Percentiles rank a stretch among this genome's conserved stretches.
phyloP scores from a whole-genome alignment of 2,888 invertebrate species.

The Catocala fraxini region DNA sequence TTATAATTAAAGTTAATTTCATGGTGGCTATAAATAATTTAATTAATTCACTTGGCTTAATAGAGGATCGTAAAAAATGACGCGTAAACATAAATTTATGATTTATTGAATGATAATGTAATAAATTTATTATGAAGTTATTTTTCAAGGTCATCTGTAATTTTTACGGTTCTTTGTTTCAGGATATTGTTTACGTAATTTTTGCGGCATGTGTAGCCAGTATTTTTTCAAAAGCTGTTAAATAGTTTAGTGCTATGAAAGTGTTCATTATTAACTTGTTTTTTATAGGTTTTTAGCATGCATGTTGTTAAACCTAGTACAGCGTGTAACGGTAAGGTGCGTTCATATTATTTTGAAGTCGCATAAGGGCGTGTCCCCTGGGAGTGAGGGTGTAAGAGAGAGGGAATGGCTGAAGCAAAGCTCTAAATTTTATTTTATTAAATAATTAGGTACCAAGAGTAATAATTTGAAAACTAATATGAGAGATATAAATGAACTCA shows the following conservation, averaged over 20 bases:
- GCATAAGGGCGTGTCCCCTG: too few relatives aligned
- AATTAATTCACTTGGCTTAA: constrained; percentile 38
- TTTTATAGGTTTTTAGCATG: too few relatives aligned
- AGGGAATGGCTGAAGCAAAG: too few relatives aligned
- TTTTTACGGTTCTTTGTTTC: constrained; percentile 7
- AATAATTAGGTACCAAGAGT: too few relatives aligned
- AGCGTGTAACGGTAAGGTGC: too few relatives aligned
- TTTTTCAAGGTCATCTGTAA: constrained; percentile 23
- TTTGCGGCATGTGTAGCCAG: constrained; percentile 5
- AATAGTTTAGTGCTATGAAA: background rate
- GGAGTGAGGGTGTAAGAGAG: too few relatives aligned
- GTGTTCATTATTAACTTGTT: too few relatives aligned
- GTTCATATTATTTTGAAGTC: too few relatives aligned
- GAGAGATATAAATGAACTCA: too few relatives aligned
- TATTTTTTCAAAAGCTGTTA: background rate
- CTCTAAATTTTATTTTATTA: too few relatives aligned
- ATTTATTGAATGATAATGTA: constrained; percentile 40
- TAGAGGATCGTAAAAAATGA: constrained; percentile 36
- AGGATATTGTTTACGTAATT: background rate
- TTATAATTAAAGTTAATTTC: constrained; percentile 40
- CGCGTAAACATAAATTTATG: constrained; percentile 41
- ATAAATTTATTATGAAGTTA: constrained; percentile 35
- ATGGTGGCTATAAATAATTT: constrained; percentile 36
- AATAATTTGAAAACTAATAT: too few relatives aligned
- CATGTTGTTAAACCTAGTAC: too few relatives aligned